Percentiles rank a stretch among this genome's conserved stretches.
These are phyloP conservation scores for Darevskia mixta DNA, from an alignment of 2,797 vertebrate genomes.

Conservation along the genomic window DNA sequence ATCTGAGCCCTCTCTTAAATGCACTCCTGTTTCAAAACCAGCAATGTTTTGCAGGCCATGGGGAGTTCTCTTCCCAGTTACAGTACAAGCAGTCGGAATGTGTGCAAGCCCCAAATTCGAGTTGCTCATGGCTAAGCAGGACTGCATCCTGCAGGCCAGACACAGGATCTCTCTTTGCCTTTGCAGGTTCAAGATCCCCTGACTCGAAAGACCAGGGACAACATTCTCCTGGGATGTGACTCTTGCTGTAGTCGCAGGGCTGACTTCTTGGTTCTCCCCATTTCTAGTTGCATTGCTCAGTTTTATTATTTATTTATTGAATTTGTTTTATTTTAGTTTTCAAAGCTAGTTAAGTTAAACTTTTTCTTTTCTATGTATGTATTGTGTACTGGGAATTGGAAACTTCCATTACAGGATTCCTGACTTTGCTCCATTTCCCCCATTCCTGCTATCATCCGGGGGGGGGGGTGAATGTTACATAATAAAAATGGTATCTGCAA, in stretches of 20 bases:
- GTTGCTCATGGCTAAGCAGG: background rate
- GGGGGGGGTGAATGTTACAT: no score
- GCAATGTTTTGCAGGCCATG: background rate
- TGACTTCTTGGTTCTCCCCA: background rate
- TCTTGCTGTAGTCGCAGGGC: background rate
- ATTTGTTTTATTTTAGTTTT: background rate
- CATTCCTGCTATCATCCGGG: no score
- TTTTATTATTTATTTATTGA: no score
- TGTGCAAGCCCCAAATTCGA: background rate
- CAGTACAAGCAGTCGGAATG: background rate
- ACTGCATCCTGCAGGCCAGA: background rate
- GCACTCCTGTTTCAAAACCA: background rate
- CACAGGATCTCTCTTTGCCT: background rate
- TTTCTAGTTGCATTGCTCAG: background rate
- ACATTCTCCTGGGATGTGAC: background rate
- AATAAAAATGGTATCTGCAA: background rate
- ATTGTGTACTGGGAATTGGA: background rate
- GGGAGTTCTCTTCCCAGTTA: background rate
- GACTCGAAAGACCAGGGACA: background rate
- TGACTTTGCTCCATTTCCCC: background rate
- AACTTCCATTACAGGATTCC: background rate
- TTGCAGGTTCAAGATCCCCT: background rate
- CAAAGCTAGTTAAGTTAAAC: background rate
- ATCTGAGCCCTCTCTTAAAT: background rate
- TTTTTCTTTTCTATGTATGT: no score